These are phyloP conservation scores for Monodelphis domestica DNA, from an alignment of 2,797 vertebrate genomes.

Conservation along the genomic window DNA sequence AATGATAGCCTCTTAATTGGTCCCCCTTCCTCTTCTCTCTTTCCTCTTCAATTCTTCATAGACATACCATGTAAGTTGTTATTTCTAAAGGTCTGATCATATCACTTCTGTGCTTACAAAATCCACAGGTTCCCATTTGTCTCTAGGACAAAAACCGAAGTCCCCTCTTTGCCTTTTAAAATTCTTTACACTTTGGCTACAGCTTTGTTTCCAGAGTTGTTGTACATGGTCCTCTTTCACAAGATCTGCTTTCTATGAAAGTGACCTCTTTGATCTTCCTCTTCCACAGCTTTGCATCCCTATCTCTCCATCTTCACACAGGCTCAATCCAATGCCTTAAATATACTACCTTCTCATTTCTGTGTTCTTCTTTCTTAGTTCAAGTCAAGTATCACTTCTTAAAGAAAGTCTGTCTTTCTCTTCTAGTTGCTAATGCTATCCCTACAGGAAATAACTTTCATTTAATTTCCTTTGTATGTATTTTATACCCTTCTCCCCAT, in stretches of 20 bases:
- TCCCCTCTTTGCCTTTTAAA: not conserved
- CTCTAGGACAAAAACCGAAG: not conserved
- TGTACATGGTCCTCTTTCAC: not conserved
- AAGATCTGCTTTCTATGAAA: not conserved
- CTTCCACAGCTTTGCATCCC: not conserved
- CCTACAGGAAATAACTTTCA: not conserved
- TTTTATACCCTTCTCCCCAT: not conserved
- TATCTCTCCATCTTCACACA: not conserved
- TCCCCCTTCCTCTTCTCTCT: not conserved
- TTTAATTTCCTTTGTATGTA: not conserved
- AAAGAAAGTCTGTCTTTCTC: not conserved
- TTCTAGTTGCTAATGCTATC: not conserved
- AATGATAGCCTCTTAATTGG: not conserved
- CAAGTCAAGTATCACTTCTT: not conserved
- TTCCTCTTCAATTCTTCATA: not conserved
- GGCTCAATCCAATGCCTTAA: not conserved
- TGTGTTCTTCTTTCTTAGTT: not conserved
- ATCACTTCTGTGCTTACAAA: not conserved
- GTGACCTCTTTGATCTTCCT: not conserved
- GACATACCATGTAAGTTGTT: not conserved
- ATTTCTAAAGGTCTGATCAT: not conserved
- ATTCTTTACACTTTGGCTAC: not conserved
- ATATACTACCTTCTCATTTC: not conserved
- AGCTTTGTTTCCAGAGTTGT: not conserved
- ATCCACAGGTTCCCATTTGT: not conserved